Conservation (phyloP, 2,113 vertebrate genomes). For the cattle (Bos taurus) region DNA sequence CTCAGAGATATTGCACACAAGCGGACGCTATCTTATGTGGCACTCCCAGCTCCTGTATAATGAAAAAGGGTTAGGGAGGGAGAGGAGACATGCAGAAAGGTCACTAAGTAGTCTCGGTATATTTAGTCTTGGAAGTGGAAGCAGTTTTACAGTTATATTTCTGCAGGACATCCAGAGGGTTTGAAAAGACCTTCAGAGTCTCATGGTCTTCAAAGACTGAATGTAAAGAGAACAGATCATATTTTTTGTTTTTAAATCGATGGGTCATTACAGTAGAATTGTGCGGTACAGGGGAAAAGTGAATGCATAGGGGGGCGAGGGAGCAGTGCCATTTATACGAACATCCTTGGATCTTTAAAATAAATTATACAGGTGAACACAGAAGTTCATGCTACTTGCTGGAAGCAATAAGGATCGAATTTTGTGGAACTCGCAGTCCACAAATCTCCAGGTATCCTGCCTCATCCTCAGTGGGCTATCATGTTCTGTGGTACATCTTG, state of each 20-base stretch:
- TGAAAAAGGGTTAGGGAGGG: background rate
- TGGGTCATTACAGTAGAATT: slow-evolving; percentile 58
- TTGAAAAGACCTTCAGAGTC: slow-evolving; percentile 67
- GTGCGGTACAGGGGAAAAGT: background rate
- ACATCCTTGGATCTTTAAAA: slow-evolving; percentile 71
- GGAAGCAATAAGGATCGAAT: slow-evolving; percentile 80
- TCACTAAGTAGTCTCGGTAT: slow-evolving; percentile 13
- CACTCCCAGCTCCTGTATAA: slow-evolving; percentile 35
- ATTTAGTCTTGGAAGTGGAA: slow-evolving; percentile 36
- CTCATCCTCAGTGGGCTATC: slow-evolving; percentile 76
- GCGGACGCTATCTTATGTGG: background rate
- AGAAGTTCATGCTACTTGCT: slow-evolving; percentile 87
- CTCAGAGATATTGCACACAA: background rate
- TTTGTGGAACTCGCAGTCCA: slow-evolving; percentile 75
- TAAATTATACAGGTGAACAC: slow-evolving; percentile 81
- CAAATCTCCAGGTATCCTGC: slow-evolving; percentile 75
- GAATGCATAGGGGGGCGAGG: slow-evolving; percentile 17
- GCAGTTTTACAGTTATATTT: slow-evolving; percentile 41
- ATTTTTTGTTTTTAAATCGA: slow-evolving; percentile 43
- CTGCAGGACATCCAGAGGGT: slow-evolving; percentile 70
- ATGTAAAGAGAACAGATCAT: slow-evolving; percentile 68
- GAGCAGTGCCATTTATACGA: slow-evolving; percentile 45
- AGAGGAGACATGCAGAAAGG: slow-evolving; percentile 48
- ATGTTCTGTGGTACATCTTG: slow-evolving; percentile 67
- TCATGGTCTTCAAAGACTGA: slow-evolving; percentile 69